Evolutionary conservation across 2,113 vertebrate species (phyloP).

Genomic region (Sialia sialis): DNA sequence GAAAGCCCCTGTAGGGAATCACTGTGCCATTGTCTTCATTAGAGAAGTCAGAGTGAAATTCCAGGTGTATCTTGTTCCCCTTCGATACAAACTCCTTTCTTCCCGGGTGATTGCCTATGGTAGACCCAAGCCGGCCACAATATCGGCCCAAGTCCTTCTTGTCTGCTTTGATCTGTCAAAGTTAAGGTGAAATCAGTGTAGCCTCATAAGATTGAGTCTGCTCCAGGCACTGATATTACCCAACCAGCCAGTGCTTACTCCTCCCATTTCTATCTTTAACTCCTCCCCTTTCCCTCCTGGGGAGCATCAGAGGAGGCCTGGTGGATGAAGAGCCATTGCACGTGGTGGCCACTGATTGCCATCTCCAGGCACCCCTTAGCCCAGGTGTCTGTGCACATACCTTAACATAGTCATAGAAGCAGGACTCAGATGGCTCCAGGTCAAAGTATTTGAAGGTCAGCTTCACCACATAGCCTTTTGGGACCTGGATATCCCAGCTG

Average conservation of each 20-base stretch:
- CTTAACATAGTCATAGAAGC: slow-evolving; percentile 87
- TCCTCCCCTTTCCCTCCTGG: not conserved
- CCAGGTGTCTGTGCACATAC: slow-evolving; percentile 55
- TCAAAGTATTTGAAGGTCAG: slow-evolving; percentile 87
- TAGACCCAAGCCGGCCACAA: slow-evolving; percentile 80
- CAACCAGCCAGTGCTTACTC: not conserved
- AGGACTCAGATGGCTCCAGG: slow-evolving; percentile 82
- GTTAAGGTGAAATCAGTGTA: not conserved
- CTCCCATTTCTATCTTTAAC: not conserved
- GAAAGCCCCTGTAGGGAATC: slow-evolving; percentile 81
- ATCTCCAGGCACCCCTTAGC: not conserved
- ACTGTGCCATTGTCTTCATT: slow-evolving; percentile 78
- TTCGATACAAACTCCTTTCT: slow-evolving; percentile 75
- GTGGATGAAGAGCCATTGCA: not conserved
- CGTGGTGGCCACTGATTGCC: not conserved
- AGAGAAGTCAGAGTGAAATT: slow-evolving; percentile 81
- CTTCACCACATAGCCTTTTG: slow-evolving; percentile 80
- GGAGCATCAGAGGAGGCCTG: not conserved
- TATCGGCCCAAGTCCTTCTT: slow-evolving; percentile 80
- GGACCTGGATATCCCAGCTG: slow-evolving; percentile 79
- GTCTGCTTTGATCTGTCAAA: slow-evolving; percentile 78
- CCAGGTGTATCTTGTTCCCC: slow-evolving; percentile 80
- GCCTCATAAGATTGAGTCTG: fast-evolving
- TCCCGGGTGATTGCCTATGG: slow-evolving; percentile 75
- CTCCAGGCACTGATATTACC: not conserved